These are phyloP conservation scores for Epirrhoe tristata DNA, from an alignment of 2,888 invertebrate genomes.

Conservation along the genomic window DNA sequence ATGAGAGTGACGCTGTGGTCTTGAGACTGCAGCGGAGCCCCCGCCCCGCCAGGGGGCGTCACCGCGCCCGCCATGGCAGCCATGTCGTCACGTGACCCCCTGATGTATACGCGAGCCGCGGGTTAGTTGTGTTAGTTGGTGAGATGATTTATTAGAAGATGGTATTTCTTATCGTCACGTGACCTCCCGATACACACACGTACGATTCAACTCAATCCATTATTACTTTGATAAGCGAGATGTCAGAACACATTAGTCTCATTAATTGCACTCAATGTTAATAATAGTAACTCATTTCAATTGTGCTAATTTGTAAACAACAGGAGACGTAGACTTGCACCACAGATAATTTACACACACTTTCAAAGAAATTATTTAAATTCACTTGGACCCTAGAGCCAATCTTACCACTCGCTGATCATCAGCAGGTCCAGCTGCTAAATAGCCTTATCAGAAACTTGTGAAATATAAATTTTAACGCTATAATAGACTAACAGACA, in stretches of 20 bases:
- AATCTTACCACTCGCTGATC: too few species aligned
- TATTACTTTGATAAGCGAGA: neutral
- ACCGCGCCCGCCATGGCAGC: conserved; percentile 91
- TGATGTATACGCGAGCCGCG: conserved; percentile 56
- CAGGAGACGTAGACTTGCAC: neutral
- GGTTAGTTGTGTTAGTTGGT: too few species aligned
- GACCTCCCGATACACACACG: too few species aligned
- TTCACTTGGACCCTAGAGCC: neutral
- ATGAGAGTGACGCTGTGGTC: conserved; percentile 93
- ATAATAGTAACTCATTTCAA: conserved; percentile 19
- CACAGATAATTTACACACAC: neutral
- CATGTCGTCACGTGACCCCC: conserved; percentile 94
- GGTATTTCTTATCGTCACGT: too few species aligned
- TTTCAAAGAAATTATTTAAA: neutral
- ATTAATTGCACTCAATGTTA: conserved; percentile 22
- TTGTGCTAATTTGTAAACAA: conserved; percentile 16
- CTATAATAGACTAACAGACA: too few species aligned
- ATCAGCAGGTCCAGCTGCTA: too few species aligned
- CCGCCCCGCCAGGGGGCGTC: conserved; percentile 84
- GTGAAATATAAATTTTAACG: too few species aligned
- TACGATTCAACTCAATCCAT: neutral
- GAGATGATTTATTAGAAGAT: too few species aligned
- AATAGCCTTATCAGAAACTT: too few species aligned
- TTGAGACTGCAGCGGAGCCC: conserved; percentile 72
- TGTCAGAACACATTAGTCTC: conserved; percentile 29